Conservation (phyloP, 2,113 vertebrate genomes). For the Apeltes quadracus region DNA sequence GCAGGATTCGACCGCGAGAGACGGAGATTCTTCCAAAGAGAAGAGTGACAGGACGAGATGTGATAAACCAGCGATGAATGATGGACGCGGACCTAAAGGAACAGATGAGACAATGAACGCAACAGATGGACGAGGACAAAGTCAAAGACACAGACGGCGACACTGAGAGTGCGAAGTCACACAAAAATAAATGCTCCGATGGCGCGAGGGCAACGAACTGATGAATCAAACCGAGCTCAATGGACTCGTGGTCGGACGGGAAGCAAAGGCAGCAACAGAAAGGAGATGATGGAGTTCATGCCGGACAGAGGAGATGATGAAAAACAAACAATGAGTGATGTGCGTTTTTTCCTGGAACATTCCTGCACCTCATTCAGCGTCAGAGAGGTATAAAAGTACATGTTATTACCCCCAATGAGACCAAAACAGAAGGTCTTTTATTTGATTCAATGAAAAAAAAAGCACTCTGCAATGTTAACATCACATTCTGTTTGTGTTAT, state of each 20-base stretch:
- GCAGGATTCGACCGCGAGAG: neutral
- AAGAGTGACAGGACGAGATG: slow-evolving; percentile 12
- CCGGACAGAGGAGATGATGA: slow-evolving; percentile 10
- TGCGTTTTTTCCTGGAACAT: neutral
- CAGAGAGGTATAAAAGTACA: neutral
- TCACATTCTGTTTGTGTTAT: neutral
- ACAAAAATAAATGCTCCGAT: neutral
- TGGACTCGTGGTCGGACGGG: neutral
- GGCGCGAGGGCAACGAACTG: slow-evolving; percentile 16
- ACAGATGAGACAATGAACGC: slow-evolving; percentile 27
- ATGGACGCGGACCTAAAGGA: slow-evolving; percentile 5
- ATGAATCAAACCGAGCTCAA: slow-evolving; percentile 30
- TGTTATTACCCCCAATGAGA: neutral
- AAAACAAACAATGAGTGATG: neutral
- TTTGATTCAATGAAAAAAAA: too few relatives aligned
- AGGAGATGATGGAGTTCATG: slow-evolving; percentile 8
- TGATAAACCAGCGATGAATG: slow-evolving; percentile 37
- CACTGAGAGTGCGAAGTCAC: neutral
- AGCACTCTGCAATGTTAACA: neutral
- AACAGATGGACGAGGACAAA: slow-evolving; percentile 16
- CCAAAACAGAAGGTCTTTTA: neutral
- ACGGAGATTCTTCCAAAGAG: neutral
- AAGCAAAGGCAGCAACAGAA: neutral
- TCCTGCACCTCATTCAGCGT: neutral
- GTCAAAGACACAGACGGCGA: slow-evolving; percentile 20